These are phyloP conservation scores for Gavia stellata DNA, from an alignment of 2,113 vertebrate species.

Conservation along the genomic window DNA sequence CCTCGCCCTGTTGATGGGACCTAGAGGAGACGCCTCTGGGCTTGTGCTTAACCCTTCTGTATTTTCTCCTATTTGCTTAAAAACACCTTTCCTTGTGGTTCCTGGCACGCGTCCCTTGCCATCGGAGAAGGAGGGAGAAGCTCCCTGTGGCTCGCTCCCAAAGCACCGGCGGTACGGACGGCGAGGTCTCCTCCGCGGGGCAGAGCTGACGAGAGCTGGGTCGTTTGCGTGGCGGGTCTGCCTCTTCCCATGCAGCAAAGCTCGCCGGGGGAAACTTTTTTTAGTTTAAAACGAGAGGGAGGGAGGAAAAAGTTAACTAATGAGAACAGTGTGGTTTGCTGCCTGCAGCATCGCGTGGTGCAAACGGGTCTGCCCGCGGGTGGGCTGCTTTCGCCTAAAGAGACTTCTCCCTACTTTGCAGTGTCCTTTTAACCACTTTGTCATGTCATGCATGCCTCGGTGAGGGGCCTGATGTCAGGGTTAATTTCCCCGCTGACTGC, in stretches of 20 bases:
- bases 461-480: neutral
- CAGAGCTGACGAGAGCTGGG: neutral
- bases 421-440: neutral
- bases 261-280: neutral
- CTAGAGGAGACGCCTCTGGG: neutral
- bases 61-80: neutral
- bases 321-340: neutral
- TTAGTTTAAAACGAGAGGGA: neutral
- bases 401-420: neutral
- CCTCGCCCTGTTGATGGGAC: neutral
- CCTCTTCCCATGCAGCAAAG: neutral
- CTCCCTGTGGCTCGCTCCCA: neutral
- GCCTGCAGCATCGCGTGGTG: neutral
- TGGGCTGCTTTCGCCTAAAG: neutral
- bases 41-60: neutral
- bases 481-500: neutral
- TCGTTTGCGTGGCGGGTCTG: neutral
- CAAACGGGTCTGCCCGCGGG: neutral
- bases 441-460: accelerated
- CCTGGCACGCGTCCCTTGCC: accelerated
- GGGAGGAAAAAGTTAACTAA: neutral
- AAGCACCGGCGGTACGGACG: neutral
- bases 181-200: accelerated
- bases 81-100: accelerated
- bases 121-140: neutral